Evolutionary conservation across 1,140 invertebrate genomes (phyloP), one percentile per base, ranked within the genome.

Genomic region (Saccostrea glomerata): DNA sequence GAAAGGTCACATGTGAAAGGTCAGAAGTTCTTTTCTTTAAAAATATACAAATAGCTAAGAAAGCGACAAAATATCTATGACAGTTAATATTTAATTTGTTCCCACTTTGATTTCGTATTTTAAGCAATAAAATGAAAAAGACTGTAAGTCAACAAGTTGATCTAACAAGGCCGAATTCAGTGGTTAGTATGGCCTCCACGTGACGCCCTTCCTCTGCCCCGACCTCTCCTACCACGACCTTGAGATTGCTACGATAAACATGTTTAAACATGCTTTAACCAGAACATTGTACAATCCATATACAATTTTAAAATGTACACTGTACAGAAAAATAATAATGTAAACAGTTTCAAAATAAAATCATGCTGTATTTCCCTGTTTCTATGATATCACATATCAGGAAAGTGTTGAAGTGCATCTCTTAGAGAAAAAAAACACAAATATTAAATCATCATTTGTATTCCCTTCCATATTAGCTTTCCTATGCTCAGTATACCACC

Each of bases 401-500:
- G 47, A 6, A 47, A 47, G 47, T 9, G 5, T 47, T 47, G 5
- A 11, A 47, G 47, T 3, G 47, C 47, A 47, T 9, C 47, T 47
- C 6, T 47, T 11, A 47, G 9, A 47, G 40, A 9, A 36, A 47
- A 47, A 47, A 5, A 3, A 9, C 47, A 47, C 30, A 15, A 30
- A 30, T 77, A 25, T 73, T 12, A 84, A 55, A 55, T 12, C 7
- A 84, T 54, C 82, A 55, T 84, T 17, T 84, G 82, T 54, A 84
- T 55, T 47, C 82, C 82, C 55, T 84, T 84, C 82, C 82, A 84
- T 55, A 54, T 55, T 1, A 84, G 82, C 23, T 84, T 84, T 56
- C 82, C 82, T 11, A 84, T 54, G 40, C 17, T 56, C 54, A 84
- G 54, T 23, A 84, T 84, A 84, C 82, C 82, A 54, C 54, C 40